A percentile compares a stretch with the other conserved stretches of the same genome.
phyloP scores from a whole-genome alignment of 2,797 vertebrate genomes.

The Cottoperca gobio region DNA sequence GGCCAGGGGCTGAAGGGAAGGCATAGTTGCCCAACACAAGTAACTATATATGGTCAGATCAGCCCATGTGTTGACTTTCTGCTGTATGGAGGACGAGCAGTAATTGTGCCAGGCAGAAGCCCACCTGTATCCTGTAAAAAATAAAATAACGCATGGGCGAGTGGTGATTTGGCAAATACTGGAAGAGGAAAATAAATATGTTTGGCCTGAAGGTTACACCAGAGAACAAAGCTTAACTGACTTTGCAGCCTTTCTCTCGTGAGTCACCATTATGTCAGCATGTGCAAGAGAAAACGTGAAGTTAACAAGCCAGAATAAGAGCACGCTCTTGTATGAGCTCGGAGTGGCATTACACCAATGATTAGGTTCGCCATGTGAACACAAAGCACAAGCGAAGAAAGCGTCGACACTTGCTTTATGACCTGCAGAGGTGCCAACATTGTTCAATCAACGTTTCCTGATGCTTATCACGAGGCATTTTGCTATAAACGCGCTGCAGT shows the following conservation, averaged over 20 bases:
- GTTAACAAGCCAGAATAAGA: slow-evolving; percentile 47
- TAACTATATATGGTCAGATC: not conserved
- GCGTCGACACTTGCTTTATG: not conserved
- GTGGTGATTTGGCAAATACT: slow-evolving; percentile 27
- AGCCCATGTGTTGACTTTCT: not conserved
- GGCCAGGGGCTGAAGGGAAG: not conserved
- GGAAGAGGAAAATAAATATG: slow-evolving; percentile 28
- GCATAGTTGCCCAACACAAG: not conserved
- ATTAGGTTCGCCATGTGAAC: slow-evolving; percentile 35
- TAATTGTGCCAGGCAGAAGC: slow-evolving; percentile 20
- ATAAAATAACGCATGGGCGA: slow-evolving; percentile 22
- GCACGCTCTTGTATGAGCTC: slow-evolving; percentile 16
- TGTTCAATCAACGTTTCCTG: too few relatives aligned
- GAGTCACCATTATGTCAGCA: slow-evolving; percentile 41
- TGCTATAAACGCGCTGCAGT: slow-evolving; percentile 51
- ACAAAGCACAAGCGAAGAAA: slow-evolving; percentile 28
- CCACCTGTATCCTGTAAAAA: slow-evolving; percentile 43
- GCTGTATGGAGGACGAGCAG: not conserved
- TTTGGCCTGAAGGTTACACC: slow-evolving; percentile 45
- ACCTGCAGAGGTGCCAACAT: too few relatives aligned
- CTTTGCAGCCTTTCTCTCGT: slow-evolving; percentile 12
- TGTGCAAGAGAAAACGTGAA: slow-evolving; percentile 14
- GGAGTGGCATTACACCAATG: slow-evolving; percentile 15
- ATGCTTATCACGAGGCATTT: slow-evolving; percentile 58
- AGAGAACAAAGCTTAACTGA: slow-evolving; percentile 30